Conservation (phyloP, 2,888 invertebrate genomes). For the Spatulosminthurus flaviceps region DNA sequence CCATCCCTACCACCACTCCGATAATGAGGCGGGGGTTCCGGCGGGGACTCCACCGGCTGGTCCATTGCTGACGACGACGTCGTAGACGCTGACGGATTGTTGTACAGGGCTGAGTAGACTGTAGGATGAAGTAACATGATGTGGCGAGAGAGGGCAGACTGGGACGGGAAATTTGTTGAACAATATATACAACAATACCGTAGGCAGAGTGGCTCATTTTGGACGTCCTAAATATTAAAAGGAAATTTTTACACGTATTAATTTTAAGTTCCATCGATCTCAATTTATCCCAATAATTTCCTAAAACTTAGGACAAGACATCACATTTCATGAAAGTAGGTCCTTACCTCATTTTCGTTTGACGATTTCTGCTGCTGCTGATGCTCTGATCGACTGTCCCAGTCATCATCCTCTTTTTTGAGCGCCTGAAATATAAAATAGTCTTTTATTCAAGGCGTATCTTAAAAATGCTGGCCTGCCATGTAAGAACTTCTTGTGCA, state of each 20-base stretch:
- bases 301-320: no score
- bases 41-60: conserved; percentile 65
- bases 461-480: no score
- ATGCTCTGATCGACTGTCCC: conserved; percentile 69
- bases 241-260: background rate
- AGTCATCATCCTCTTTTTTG: conserved; percentile 83
- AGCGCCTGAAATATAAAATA: conserved; percentile 75
- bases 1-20: conserved; percentile 29
- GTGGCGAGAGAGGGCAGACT: conserved; percentile 60
- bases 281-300: no score
- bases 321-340: background rate
- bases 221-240: conserved; percentile 33
- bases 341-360: conserved; percentile 40
- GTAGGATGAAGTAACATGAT: conserved; percentile 62
- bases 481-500: no score
- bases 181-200: conserved; percentile 62
- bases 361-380: conserved; percentile 42
- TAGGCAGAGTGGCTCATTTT: conserved; percentile 65
- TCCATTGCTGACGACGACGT: conserved; percentile 65
- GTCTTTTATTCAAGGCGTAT: background rate
- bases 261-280: no score
- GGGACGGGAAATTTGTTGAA: conserved; percentile 61
- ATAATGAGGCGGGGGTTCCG: conserved; percentile 50
- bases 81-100: conserved; percentile 43
- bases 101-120: conserved; percentile 59